Base-by-base conservation (phyloP, 2,888 invertebrate species). In the Charanyca ferruginea region DNA sequence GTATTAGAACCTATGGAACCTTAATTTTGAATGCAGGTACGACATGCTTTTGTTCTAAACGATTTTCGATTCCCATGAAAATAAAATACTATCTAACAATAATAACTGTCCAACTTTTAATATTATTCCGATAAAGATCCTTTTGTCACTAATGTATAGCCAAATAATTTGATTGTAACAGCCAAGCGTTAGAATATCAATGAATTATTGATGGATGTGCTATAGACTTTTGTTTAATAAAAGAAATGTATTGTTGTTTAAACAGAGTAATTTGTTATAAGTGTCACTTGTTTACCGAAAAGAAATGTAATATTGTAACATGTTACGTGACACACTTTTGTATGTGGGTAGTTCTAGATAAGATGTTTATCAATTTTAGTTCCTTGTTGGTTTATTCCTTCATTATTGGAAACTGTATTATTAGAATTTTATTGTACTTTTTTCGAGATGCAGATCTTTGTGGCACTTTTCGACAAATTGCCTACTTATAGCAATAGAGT, bases 191-290 rank as follows among this genome's bases (percentile, higher is more conserved):
- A 70, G 73, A 75, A 81, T 69, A 74, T 69, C 61, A 35, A 71
- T 91, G 85, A 89, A 91, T 91, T 83, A 87, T 87, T 72, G 58
- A 90, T 85, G 76, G 69, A 45, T 54, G 49, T 72, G 53, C 87
- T 84, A 87, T 88, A 83, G 83, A 77, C 78, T 84, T 87, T 89
- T 88, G 89, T 89, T 89, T 90, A 89, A 88, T 90, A 85, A 84
- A 88, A 86, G 70, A 81, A 85, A 63, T 86, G 83, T 77, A 64
- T 72, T 77, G 66, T 74, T 86, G 81, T 79, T 80, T 80, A 80
- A 81, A 76, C 73, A 71, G 68, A 74, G 70, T 77, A 74, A 84
- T 85, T 83, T 77, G 69, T 42, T 66, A 61, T 59, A 59, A 66
- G 75, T 77, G 58, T 60, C 57, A 64, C 53, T 62, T 65, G 53